Evolutionary conservation across 2,888 invertebrate genomes (phyloP).

Genomic region (Lutraria lutraria): DNA sequence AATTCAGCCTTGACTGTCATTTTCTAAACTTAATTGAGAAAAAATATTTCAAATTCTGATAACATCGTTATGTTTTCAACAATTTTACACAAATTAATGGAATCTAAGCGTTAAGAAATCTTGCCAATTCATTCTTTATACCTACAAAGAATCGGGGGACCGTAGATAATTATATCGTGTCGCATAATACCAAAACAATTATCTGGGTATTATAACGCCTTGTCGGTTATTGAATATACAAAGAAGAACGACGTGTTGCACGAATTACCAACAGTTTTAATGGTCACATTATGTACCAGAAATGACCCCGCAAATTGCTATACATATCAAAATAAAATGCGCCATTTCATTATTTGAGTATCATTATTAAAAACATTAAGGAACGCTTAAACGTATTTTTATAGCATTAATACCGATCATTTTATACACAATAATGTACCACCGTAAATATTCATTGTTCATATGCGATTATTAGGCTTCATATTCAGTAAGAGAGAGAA

Average conservation of each 20-base stretch:
- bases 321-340: constrained; percentile 16
- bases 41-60: constrained; percentile 7
- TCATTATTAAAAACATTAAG: not conserved
- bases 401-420: not conserved
- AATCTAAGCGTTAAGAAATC: constrained; percentile 23
- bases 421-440: not conserved
- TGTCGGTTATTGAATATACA: constrained; percentile 15
- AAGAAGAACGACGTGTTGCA: not conserved
- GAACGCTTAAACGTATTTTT: not conserved
- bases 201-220: constrained; percentile 23
- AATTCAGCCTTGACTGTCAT: not conserved
- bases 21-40: constrained; percentile 18
- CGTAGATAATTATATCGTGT: constrained; percentile 20
- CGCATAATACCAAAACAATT: constrained; percentile 18
- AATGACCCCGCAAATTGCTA: constrained; percentile 2
- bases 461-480: not conserved
- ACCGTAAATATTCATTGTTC: not conserved
- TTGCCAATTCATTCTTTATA: not conserved
- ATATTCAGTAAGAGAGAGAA: not conserved
- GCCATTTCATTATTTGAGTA: not conserved
- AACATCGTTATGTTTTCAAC: constrained; percentile 13
- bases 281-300: constrained; percentile 14
- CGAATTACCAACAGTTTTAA: constrained; percentile 15
- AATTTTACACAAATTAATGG: not conserved
- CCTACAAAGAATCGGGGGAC: not conserved